A percentile compares a stretch with the other conserved stretches of the same genome.
phyloP scores from a whole-genome alignment of 2,113 vertebrate genomes.

The Notothenia coriiceps region DNA sequence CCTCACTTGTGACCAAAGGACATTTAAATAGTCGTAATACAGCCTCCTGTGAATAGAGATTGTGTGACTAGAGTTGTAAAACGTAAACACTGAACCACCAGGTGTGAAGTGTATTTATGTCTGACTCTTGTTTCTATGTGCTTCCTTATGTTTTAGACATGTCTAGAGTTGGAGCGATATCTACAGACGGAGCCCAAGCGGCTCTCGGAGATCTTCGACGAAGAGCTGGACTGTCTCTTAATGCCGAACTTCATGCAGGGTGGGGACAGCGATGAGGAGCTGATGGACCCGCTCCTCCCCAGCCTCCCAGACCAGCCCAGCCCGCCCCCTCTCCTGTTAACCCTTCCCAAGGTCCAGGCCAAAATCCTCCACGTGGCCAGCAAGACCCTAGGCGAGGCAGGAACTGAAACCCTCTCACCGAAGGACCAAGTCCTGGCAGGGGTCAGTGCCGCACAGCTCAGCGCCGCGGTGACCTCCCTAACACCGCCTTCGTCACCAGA shows the following conservation, averaged over 20 bases:
- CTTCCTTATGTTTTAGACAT: slow-evolving; percentile 88
- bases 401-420: slow-evolving; percentile 75
- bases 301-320: slow-evolving; percentile 87
- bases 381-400: slow-evolving; percentile 57
- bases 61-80: background rate
- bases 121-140: slow-evolving; percentile 23
- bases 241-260: slow-evolving; percentile 88
- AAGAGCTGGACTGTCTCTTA: slow-evolving; percentile 93
- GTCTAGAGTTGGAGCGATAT: slow-evolving; percentile 96
- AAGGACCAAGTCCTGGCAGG: slow-evolving; percentile 90
- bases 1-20: background rate
- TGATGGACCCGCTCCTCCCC: slow-evolving; percentile 89
- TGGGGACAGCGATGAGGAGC: slow-evolving; percentile 88
- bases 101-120: slow-evolving; percentile 1
- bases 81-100: background rate
- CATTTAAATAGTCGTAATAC: background rate
- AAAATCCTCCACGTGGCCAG: slow-evolving; percentile 84
- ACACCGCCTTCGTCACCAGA: slow-evolving; percentile 97
- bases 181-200: slow-evolving; percentile 95
- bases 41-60: background rate
- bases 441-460: slow-evolving; percentile 94
- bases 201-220: slow-evolving; percentile 94
- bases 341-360: slow-evolving; percentile 88
- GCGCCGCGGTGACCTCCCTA: slow-evolving; percentile 95
- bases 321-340: slow-evolving; percentile 82